Evolutionary conservation across 2,797 vertebrate species (phyloP).

Genomic region (Anguilla pacifica): DNA sequence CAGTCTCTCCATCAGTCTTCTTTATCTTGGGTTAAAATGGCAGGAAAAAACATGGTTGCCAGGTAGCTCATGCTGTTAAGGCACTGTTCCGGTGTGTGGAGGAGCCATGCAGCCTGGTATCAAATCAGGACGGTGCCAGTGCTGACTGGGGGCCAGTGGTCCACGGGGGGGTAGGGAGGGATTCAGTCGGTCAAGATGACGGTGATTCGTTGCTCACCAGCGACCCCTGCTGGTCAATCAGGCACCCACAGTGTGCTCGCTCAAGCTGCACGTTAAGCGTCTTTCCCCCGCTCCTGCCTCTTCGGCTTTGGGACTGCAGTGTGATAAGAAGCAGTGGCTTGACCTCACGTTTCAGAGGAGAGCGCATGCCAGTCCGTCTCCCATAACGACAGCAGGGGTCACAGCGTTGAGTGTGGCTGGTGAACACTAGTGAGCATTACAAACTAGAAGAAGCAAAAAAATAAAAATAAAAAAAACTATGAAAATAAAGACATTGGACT

Average conservation of each 20-base stretch:
- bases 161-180: neutral
- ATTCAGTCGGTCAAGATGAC: neutral
- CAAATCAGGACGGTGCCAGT: neutral
- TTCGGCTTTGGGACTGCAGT: neutral
- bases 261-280: neutral
- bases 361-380: neutral
- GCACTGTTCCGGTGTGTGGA: neutral
- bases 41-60: neutral
- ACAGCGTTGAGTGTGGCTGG: neutral
- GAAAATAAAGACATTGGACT: neutral
- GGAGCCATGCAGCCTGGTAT: neutral
- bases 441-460: neutral
- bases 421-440: neutral
- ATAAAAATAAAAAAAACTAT: neutral
- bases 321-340: neutral
- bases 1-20: neutral
- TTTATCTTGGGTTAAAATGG: conserved; percentile 9
- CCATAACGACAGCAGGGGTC: neutral
- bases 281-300: neutral
- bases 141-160: neutral
- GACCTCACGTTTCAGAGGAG: neutral
- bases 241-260: neutral
- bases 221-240: neutral
- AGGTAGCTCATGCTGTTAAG: neutral
- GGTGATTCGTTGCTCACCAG: neutral